These are phyloP conservation scores for Noctua pronuba DNA, from an alignment of 2,888 invertebrate species.

Conservation along the genomic window DNA sequence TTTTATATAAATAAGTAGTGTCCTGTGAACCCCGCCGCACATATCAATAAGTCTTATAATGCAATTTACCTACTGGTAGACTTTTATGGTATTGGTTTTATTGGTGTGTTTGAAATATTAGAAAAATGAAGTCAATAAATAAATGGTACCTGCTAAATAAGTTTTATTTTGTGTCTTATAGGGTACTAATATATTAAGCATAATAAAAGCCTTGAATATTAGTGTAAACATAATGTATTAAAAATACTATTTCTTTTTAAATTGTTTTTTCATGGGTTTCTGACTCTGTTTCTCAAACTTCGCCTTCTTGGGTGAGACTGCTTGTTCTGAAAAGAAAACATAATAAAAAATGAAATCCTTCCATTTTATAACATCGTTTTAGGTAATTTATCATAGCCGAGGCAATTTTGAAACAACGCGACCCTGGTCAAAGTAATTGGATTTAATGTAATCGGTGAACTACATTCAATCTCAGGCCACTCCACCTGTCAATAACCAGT, in stretches of 20 bases:
- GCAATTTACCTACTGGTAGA: constrained; percentile 37
- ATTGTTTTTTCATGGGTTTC: constrained; percentile 79
- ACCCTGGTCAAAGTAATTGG: background rate
- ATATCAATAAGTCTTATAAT: constrained; percentile 39
- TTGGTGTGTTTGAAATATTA: constrained; percentile 52
- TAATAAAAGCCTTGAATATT: constrained; percentile 11
- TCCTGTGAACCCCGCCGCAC: constrained; percentile 54
- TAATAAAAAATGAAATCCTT: background rate
- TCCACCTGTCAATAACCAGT: background rate
- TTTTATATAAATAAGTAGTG: constrained; percentile 57
- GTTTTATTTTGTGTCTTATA: constrained; percentile 21
- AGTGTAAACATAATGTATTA: constrained; percentile 24
- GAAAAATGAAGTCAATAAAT: constrained; percentile 65
- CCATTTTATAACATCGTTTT: background rate
- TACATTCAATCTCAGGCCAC: background rate
- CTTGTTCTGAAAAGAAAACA: constrained; percentile 72
- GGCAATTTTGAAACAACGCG: background rate
- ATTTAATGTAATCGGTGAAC: background rate
- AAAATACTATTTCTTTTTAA: constrained; percentile 77
- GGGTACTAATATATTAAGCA: background rate
- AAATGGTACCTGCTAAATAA: constrained; percentile 69
- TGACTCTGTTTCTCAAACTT: constrained; percentile 84
- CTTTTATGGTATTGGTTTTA: constrained; percentile 37
- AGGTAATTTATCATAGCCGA: background rate
- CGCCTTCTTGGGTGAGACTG: constrained; percentile 75